Conservation (phyloP, 2,797 vertebrate genomes). For the Amniataba percoides region DNA sequence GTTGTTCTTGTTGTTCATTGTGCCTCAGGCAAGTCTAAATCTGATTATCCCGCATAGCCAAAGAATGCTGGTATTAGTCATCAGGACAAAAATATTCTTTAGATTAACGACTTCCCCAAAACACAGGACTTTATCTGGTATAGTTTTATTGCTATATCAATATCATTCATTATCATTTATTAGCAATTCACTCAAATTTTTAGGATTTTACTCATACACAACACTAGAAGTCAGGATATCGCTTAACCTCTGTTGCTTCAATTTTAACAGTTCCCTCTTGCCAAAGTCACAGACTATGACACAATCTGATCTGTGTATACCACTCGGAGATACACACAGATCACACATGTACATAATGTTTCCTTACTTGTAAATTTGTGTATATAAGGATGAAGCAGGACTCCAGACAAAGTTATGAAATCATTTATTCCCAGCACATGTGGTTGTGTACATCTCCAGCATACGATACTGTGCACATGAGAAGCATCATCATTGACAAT, state of each 20-base stretch:
- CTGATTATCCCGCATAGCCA: not conserved
- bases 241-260: not conserved
- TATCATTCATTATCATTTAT: no score
- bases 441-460: slow-evolving; percentile 86
- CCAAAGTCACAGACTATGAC: not conserved
- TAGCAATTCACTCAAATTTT: not conserved
- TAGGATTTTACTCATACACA: not conserved
- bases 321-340: no score
- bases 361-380: not conserved
- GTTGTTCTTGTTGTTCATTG: not conserved
- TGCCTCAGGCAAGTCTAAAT: not conserved
- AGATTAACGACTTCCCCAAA: not conserved
- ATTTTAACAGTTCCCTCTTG: not conserved
- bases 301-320: no score
- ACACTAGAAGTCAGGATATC: not conserved
- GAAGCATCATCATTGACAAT: slow-evolving; percentile 79
- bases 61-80: not conserved
- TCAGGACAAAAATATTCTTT: not conserved
- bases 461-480: slow-evolving; percentile 82
- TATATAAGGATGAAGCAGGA: slow-evolving; percentile 27
- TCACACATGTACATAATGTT: no score
- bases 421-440: slow-evolving; percentile 88
- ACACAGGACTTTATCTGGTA: not conserved
- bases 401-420: slow-evolving; percentile 82
- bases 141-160: no score